phyloP scores from a whole-genome alignment of 2,888 invertebrate genomes.

The Tolmerus cingulatus region DNA sequence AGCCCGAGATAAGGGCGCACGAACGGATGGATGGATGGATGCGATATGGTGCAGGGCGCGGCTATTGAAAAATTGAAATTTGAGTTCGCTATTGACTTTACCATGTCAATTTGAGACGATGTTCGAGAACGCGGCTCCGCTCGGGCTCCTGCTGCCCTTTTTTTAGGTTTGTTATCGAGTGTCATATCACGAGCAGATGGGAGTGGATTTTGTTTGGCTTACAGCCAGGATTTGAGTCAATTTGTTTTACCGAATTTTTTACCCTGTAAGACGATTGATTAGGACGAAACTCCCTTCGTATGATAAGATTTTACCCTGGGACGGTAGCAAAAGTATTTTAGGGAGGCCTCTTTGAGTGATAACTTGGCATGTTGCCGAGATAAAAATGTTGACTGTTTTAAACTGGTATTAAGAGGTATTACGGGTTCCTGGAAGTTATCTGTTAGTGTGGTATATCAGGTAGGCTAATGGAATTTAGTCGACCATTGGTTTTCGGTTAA shows the following conservation, averaged over 20 bases:
- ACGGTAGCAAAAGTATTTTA: neutral
- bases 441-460: neutral
- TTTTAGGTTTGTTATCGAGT: neutral
- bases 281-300: neutral
- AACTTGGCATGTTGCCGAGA: neutral
- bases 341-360: neutral
- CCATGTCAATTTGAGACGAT: constrained; percentile 32
- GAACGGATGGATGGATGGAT: neutral
- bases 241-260: neutral
- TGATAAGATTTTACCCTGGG: neutral
- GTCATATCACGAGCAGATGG: constrained; percentile 1
- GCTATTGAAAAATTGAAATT: constrained; percentile 37
- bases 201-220: neutral
- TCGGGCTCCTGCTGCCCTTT: neutral
- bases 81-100: constrained; percentile 39
- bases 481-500: neutral
- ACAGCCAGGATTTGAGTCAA: neutral
- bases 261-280: neutral
- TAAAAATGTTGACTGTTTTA: neutral
- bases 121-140: neutral
- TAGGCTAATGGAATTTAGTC: neutral
- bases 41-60: neutral
- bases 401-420: neutral
- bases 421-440: neutral
- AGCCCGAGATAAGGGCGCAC: neutral